Evolutionary conservation across 2,888 invertebrate species (phyloP), one percentile per base, ranked within the genome.

Genomic region (Oeneis ivallda): DNA sequence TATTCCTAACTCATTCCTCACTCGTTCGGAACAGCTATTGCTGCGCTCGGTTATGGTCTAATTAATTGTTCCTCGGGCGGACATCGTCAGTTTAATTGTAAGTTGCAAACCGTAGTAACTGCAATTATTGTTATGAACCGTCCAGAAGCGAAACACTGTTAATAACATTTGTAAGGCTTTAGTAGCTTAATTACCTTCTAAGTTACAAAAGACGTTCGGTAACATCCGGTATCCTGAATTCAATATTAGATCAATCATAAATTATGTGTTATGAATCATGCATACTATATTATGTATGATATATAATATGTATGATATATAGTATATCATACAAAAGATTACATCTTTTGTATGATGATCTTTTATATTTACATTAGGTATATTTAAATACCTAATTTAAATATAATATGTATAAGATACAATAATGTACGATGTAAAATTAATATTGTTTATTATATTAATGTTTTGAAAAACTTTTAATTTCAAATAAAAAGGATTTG

Each of bases 41-140:
- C 81, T 71, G 71, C 73, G 70, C 76, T 78, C 79, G 79, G 81
- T 80, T 81, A 79, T 78, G 76, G 71, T 76, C 80, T 85, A 84
- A 88, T 86, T 86, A 85, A 85, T 86, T 85, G 82, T 81, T 79
- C 73, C 76, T 77, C 69, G 77, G 73, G 77, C 79, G 80, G 78
- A 79, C 79, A 81, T 82, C 79, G 81, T 80, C 82, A 81, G 79
- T 83, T 84, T 83, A 83, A 86, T 86, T 82, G 85, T 78, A 82
- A 83, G 75, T 83, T 84, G 79, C 69, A 68, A 75, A 76, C 73
- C 53, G 58, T 56, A 61, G 43, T 62, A 63, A 56, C 61, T 59
- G 62, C 59, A 52, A 54, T 62, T 62, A 41, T 49, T 65, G 45
- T 41, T 7, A 37, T 9, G 50, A 56, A 61, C 26, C 49, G 62